Conservation (phyloP, 2,113 vertebrate species). For the Trematocara stigmaticum region DNA sequence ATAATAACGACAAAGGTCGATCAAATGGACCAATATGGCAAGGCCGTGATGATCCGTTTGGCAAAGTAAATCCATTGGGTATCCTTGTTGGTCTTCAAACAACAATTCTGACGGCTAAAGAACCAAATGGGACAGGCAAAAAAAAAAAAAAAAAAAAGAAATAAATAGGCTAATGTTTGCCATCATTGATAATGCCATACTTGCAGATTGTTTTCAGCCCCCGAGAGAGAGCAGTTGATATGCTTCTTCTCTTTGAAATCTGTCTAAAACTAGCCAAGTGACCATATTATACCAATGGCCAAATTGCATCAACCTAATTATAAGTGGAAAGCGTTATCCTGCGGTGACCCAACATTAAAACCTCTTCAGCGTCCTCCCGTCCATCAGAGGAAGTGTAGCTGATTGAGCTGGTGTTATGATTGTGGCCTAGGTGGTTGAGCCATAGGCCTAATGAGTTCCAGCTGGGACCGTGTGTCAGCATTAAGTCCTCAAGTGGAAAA, state of each 20-base stretch:
- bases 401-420: slow-evolving; percentile 74
- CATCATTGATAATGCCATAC: neutral
- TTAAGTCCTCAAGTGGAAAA: slow-evolving; percentile 88
- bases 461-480: slow-evolving; percentile 87
- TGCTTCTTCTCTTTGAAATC: neutral
- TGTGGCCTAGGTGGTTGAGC: slow-evolving; percentile 53
- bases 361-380: neutral
- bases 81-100: too few relatives aligned
- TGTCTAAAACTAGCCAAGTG: neutral
- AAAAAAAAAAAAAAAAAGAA: neutral
- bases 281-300: neutral
- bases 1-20: too few relatives aligned
- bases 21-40: too few relatives aligned
- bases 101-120: too few relatives aligned
- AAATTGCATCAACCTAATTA: neutral
- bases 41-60: too few relatives aligned
- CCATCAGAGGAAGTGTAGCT: slow-evolving; percentile 38
- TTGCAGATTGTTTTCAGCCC: neutral
- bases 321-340: neutral
- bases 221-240: neutral
- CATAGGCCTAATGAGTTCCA: slow-evolving; percentile 81
- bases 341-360: neutral
- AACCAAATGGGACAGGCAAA: neutral
- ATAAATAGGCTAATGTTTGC: neutral
- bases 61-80: too few relatives aligned